These are phyloP conservation scores for Podiceps cristatus DNA, from an alignment of 2,113 vertebrate species.

Conservation along the genomic window DNA sequence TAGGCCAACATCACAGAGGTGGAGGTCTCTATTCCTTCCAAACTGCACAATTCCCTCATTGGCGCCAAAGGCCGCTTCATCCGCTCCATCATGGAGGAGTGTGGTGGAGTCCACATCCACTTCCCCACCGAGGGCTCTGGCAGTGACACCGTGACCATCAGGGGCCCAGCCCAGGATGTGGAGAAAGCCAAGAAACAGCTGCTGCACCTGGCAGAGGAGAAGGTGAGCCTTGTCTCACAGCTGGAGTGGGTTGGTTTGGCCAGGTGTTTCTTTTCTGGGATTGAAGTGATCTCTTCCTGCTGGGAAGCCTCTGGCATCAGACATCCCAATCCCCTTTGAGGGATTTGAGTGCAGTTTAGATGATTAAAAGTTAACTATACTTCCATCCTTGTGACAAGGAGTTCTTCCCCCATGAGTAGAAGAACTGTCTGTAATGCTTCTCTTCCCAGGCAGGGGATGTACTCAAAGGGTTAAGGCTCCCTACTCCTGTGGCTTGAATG, in stretches of 20 bases:
- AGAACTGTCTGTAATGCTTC: background rate
- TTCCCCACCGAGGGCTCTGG: slow-evolving; percentile 97
- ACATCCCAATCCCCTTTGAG: background rate
- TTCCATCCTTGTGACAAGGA: background rate
- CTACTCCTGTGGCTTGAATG: background rate
- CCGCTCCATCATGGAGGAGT: slow-evolving; percentile 99
- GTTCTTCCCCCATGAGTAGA: background rate
- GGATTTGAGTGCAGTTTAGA: background rate
- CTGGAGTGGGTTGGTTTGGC: background rate
- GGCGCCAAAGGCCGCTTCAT: slow-evolving; percentile 97
- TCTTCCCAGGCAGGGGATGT: background rate
- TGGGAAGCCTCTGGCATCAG: background rate
- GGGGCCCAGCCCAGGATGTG: slow-evolving; percentile 93
- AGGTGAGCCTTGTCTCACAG: slow-evolving; percentile 77
- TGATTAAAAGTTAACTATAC: background rate
- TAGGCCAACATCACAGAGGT: slow-evolving; percentile 96
- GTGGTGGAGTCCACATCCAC: slow-evolving; percentile 97
- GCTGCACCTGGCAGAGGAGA: slow-evolving; percentile 96
- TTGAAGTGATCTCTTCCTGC: background rate
- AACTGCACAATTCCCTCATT: slow-evolving; percentile 96
- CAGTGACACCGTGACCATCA: slow-evolving; percentile 94
- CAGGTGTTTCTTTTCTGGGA: background rate
- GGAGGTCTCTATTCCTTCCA: slow-evolving; percentile 95
- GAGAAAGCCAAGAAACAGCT: slow-evolving; percentile 96
- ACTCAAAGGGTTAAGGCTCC: background rate